Evolutionary conservation across 2,888 invertebrate genomes (phyloP).

Genomic region (Elegia similella): DNA sequence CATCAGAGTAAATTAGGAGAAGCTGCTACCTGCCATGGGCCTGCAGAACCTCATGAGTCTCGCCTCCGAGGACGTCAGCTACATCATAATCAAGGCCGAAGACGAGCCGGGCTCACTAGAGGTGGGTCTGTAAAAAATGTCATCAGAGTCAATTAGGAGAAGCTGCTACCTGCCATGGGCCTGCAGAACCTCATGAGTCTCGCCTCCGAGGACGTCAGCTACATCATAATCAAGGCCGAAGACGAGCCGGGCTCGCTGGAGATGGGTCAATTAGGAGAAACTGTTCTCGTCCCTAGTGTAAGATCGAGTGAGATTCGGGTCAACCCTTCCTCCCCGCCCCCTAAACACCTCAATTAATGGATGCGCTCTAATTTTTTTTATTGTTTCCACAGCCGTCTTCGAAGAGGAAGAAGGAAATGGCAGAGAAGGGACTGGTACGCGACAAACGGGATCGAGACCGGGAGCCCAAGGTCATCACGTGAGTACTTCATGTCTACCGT

Average conservation of each 20-base stretch:
- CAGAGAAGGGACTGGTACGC: slow-evolving; percentile 23
- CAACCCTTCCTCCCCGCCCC: too few relatives aligned
- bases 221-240: slow-evolving; percentile 61
- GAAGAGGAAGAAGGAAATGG: slow-evolving; percentile 30
- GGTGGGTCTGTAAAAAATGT: too few relatives aligned
- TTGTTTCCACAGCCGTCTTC: slow-evolving; percentile 4
- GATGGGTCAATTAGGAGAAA: slow-evolving; percentile 40
- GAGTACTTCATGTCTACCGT: slow-evolving; percentile 14
- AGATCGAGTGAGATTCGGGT: too few relatives aligned
- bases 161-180: slow-evolving; percentile 45
- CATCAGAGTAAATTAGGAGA: slow-evolving; percentile 39
- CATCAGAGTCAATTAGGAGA: slow-evolving; percentile 39
- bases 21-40: slow-evolving; percentile 45
- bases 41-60: slow-evolving; percentile 46
- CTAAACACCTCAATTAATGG: too few relatives aligned
- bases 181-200: slow-evolving; percentile 46
- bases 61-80: slow-evolving; percentile 59
- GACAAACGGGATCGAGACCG: slow-evolving; percentile 29
- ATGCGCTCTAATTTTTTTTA: too few relatives aligned
- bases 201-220: slow-evolving; percentile 59
- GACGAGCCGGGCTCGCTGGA: too few relatives aligned
- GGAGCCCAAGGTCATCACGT: slow-evolving; percentile 22
- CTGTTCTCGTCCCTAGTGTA: too few relatives aligned
- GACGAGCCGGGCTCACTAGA: too few relatives aligned
- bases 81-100: slow-evolving; percentile 61